phyloP scores from a whole-genome alignment of 2,113 vertebrate genomes.

The Gymnogyps californianus region DNA sequence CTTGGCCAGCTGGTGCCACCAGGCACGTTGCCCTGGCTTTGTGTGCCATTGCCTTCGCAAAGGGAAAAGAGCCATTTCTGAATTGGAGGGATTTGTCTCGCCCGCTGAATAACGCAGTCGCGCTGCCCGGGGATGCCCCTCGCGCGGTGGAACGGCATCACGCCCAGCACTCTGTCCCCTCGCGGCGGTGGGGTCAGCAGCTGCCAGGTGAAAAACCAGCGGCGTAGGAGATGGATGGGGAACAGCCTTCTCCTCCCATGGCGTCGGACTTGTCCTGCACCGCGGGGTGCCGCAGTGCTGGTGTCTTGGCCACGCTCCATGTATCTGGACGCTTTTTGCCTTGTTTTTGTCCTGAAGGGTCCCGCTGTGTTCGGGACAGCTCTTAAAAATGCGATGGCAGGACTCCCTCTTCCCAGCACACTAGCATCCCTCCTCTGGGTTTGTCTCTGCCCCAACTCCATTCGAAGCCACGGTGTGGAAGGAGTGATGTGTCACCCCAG shows the following conservation, averaged over 20 bases:
- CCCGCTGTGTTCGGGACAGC: background rate
- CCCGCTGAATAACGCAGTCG: background rate
- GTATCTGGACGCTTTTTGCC: background rate
- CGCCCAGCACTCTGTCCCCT: background rate
- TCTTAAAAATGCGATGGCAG: background rate
- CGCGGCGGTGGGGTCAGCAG: accelerated
- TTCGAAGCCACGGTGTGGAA: background rate
- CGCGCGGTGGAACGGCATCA: background rate
- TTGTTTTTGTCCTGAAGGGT: background rate
- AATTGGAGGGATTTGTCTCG: background rate
- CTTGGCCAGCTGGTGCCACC: background rate
- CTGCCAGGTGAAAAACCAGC: background rate
- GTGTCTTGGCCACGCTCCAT: background rate
- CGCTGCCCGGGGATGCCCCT: background rate
- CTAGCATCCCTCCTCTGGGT: background rate
- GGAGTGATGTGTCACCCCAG: background rate
- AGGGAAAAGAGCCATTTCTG: background rate
- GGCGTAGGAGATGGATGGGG: background rate
- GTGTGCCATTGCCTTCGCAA: background rate
- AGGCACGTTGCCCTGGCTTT: background rate
- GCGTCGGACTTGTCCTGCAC: accelerated
- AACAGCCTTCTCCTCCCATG: background rate
- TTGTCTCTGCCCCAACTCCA: background rate
- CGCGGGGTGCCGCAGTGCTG: background rate
- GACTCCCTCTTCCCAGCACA: background rate